phyloP scores from a whole-genome alignment of 2,888 invertebrate species.

The Tinea semifulvella region DNA sequence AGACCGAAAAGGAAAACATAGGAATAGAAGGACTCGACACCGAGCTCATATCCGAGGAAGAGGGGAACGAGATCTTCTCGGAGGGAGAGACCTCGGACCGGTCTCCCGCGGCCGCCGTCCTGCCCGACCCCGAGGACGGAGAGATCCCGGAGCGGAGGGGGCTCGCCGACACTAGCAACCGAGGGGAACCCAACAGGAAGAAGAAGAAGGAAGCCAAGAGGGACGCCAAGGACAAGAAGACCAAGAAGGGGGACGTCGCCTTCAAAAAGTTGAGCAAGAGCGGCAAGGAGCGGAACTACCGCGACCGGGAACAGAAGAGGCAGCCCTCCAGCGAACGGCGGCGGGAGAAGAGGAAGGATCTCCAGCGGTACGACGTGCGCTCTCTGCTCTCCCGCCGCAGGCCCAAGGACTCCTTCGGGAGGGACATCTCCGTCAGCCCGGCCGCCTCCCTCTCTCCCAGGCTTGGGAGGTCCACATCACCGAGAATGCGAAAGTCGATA shows the following conservation, averaged over 20 bases:
- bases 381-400: constrained; percentile 76
- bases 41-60: constrained; percentile 79
- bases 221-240: constrained; percentile 51
- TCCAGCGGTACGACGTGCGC: constrained; percentile 85
- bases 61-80: constrained; percentile 71
- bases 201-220: constrained; percentile 64
- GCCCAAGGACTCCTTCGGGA: constrained; percentile 80
- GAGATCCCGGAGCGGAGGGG: constrained; percentile 62
- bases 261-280: constrained; percentile 86
- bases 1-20: constrained; percentile 39
- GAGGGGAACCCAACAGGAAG: constrained; percentile 49
- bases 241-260: constrained; percentile 63
- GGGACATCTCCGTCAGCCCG: constrained; percentile 72
- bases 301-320: constrained; percentile 39
- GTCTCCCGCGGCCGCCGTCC: constrained; percentile 43
- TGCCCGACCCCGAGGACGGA: constrained; percentile 61
- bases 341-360: constrained; percentile 74
- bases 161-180: constrained; percentile 25
- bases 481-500: constrained; percentile 14
- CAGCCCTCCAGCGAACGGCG: constrained; percentile 31
- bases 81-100: constrained; percentile 57
- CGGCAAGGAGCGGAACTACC: constrained; percentile 80
- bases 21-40: constrained; percentile 72
- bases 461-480: constrained; percentile 24
- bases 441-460: constrained; percentile 25